phyloP scores from a whole-genome alignment of 2,797 vertebrate species.

The Siniperca undulata region DNA sequence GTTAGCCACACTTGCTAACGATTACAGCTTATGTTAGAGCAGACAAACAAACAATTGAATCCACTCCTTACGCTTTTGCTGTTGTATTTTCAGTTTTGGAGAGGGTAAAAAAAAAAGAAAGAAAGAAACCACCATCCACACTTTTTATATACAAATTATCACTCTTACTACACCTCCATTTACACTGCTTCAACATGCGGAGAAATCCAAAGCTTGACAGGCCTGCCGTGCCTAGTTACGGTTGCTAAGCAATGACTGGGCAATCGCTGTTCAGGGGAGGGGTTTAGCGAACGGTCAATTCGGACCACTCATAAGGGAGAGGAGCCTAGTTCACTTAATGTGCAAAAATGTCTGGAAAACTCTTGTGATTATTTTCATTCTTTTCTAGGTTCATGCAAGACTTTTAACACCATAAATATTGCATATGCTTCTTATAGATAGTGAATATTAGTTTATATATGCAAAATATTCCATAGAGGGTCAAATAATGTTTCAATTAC shows the following conservation, averaged over 20 bases:
- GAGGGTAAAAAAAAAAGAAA: background rate
- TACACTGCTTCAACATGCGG: background rate
- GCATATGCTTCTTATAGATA: background rate
- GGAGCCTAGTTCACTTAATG: background rate
- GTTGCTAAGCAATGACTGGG: background rate
- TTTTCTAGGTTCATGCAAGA: slow-evolving; percentile 20
- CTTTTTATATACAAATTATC: background rate
- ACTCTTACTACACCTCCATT: background rate
- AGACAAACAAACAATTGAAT: background rate
- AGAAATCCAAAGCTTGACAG: slow-evolving; percentile 5
- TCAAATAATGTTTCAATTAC: slow-evolving; percentile 46
- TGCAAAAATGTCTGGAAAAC: background rate
- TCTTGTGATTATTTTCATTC: slow-evolving; percentile 1
- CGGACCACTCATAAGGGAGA: background rate
- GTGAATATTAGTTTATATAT: background rate
- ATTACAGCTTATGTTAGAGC: background rate
- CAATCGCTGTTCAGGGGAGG: slow-evolving; percentile 6
- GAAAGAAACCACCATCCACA: background rate
- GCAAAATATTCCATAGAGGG: background rate
- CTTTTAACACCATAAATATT: slow-evolving; percentile 15
- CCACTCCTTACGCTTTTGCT: background rate
- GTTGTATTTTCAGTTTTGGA: background rate
- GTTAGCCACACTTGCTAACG: background rate
- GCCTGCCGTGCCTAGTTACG: background rate
- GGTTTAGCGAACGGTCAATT: slow-evolving; percentile 41